phyloP scores from a whole-genome alignment of 1,140 invertebrate species.

The Lineus longissimus region DNA sequence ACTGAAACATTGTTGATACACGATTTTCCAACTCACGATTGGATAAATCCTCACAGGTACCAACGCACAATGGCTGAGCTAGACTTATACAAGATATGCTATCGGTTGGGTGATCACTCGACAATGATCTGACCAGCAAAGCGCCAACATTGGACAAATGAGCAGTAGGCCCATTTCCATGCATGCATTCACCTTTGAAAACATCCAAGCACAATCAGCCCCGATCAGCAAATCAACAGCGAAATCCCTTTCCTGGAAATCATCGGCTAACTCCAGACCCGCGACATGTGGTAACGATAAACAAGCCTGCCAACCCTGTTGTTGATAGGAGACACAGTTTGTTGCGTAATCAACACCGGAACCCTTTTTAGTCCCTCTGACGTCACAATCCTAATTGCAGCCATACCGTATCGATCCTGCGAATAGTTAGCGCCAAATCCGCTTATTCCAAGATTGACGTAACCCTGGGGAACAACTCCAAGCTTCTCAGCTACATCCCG shows the following conservation, averaged over 20 bases:
- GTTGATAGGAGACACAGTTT: conserved; percentile 1
- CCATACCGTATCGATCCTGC: no score
- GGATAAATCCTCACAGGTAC: background rate
- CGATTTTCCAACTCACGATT: background rate
- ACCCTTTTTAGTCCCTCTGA: no score
- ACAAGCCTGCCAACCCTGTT: background rate
- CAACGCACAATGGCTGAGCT: background rate
- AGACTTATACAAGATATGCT: background rate
- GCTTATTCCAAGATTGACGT: no score
- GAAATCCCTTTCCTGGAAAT: background rate
- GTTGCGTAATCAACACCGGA: no score
- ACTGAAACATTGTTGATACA: background rate
- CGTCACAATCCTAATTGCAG: no score
- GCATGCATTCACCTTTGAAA: background rate
- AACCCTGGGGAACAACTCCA: no score
- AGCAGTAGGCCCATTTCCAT: background rate
- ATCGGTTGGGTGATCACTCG: background rate
- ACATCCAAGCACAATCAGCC: background rate
- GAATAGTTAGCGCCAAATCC: no score
- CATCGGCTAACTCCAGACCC: background rate
- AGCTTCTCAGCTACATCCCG: no score
- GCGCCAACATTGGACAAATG: background rate
- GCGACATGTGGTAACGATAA: background rate
- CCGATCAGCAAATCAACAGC: background rate
- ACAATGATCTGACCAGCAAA: background rate